Evolutionary conservation across 2,888 invertebrate genomes (phyloP).

Genomic region (Enoplolaimus lenunculus): DNA sequence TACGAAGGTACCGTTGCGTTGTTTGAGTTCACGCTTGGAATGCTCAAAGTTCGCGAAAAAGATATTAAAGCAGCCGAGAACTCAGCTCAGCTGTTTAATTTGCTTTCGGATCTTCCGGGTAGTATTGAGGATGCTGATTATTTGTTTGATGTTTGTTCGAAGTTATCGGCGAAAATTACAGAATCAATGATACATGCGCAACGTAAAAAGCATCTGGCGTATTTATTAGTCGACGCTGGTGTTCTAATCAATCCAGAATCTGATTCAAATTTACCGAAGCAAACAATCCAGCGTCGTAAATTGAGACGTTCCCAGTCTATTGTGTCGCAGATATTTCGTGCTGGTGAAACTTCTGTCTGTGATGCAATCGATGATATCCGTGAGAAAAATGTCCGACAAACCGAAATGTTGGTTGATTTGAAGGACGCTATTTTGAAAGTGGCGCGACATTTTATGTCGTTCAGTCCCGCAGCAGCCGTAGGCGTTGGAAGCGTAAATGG

Average conservation of each 20-base stretch:
- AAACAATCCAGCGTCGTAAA: slow-evolving; percentile 57
- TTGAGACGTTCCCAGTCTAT: slow-evolving; percentile 77
- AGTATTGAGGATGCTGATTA: slow-evolving; percentile 78
- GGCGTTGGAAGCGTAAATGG: not conserved
- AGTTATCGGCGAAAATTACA: slow-evolving; percentile 49
- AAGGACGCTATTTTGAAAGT: slow-evolving; percentile 85
- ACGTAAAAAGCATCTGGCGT: slow-evolving; percentile 75
- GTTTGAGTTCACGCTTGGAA: slow-evolving; percentile 72
- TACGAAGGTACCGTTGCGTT: slow-evolving; percentile 84
- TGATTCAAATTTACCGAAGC: slow-evolving; percentile 73
- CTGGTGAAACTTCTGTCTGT: not conserved
- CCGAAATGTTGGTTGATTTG: slow-evolving; percentile 91
- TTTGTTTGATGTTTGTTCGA: slow-evolving; percentile 59
- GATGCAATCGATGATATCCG: slow-evolving; percentile 52
- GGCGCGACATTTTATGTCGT: slow-evolving; percentile 80
- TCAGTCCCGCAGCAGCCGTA: slow-evolving; percentile 75
- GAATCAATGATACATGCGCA: slow-evolving; percentile 66
- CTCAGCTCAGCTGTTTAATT: slow-evolving; percentile 94
- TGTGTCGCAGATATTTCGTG: slow-evolving; percentile 59
- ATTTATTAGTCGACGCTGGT: slow-evolving; percentile 90
- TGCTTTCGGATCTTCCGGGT: slow-evolving; percentile 84
- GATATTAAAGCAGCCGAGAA: slow-evolving; percentile 72
- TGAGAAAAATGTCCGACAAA: slow-evolving; percentile 91
- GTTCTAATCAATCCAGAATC: slow-evolving; percentile 78
- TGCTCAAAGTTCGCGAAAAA: slow-evolving; percentile 50